phyloP scores from a whole-genome alignment of 53 echinoderm and acorn worm genomes.

The Pentamera pediparva region DNA sequence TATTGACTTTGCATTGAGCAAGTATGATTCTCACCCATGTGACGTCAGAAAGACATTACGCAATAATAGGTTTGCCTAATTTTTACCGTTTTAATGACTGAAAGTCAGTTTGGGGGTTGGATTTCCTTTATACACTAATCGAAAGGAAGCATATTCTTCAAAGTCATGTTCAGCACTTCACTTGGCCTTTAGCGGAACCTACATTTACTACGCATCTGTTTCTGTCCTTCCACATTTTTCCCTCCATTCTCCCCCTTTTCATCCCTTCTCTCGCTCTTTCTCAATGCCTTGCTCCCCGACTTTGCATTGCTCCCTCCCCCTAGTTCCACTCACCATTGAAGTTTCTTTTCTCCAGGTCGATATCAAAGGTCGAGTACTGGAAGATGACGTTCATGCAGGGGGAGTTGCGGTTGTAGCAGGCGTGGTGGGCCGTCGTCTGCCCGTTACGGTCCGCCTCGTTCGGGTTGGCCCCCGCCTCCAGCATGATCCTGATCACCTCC shows the following conservation, averaged over 20 bases:
- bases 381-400: constrained; percentile 65
- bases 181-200: too few species aligned
- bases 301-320: neutral
- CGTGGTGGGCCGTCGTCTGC: constrained; percentile 81
- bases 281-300: neutral
- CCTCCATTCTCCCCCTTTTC: neutral
- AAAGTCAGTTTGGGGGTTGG: too few species aligned
- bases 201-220: too few species aligned
- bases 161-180: too few species aligned
- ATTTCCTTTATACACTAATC: too few species aligned
- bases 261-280: neutral
- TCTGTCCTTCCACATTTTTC: neutral
- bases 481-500: constrained; percentile 54
- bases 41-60: too few species aligned
- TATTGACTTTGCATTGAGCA: too few species aligned
- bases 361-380: constrained; percentile 37
- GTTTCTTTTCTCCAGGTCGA: constrained; percentile 66
- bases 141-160: too few species aligned
- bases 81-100: too few species aligned
- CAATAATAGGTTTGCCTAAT: too few species aligned
- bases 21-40: too few species aligned
- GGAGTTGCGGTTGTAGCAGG: constrained; percentile 53
- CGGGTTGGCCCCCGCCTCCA: constrained; percentile 66
- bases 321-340: constrained; percentile 62
- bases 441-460: constrained; percentile 93